phyloP scores from a whole-genome alignment of 1,140 invertebrate species.

The Lethrus apterus region DNA sequence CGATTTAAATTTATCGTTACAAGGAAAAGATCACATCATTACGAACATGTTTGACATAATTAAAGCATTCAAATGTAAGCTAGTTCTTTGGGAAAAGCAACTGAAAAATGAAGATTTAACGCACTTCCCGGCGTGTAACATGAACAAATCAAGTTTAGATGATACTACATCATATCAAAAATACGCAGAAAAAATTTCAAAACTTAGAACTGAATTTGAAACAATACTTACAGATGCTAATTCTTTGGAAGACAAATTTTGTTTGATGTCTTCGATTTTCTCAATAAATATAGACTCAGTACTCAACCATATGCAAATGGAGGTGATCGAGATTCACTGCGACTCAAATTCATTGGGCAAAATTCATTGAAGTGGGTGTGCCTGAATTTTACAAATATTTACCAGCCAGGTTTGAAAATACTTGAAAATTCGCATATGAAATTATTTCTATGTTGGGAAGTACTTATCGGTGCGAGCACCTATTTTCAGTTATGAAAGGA shows the following conservation, averaged over 20 bases:
- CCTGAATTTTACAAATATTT: too few species aligned
- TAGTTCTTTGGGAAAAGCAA: slow-evolving; percentile 17
- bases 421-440: too few species aligned
- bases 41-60: slow-evolving; percentile 12
- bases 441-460: too few species aligned
- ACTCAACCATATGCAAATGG: too few species aligned
- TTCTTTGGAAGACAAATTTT: slow-evolving; percentile 16
- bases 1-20: slow-evolving; percentile 14
- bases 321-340: too few species aligned
- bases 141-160: slow-evolving; percentile 8
- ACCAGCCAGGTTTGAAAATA: too few species aligned
- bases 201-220: slow-evolving; percentile 7
- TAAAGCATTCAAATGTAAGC: slow-evolving; percentile 18
- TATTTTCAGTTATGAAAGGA: too few species aligned
- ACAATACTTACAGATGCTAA: slow-evolving; percentile 15
- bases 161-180: slow-evolving; percentile 8
- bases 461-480: too few species aligned
- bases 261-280: too few species aligned
- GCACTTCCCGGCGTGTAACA: slow-evolving; percentile 8
- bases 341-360: too few species aligned
- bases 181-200: slow-evolving; percentile 14
- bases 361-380: too few species aligned
- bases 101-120: not conserved
- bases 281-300: too few species aligned
- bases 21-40: slow-evolving; percentile 13